Percentiles rank a stretch among this genome's conserved stretches.
Conservation (phyloP, 1,140 invertebrate genomes). For the Cataglyphis hispanica region DNA sequence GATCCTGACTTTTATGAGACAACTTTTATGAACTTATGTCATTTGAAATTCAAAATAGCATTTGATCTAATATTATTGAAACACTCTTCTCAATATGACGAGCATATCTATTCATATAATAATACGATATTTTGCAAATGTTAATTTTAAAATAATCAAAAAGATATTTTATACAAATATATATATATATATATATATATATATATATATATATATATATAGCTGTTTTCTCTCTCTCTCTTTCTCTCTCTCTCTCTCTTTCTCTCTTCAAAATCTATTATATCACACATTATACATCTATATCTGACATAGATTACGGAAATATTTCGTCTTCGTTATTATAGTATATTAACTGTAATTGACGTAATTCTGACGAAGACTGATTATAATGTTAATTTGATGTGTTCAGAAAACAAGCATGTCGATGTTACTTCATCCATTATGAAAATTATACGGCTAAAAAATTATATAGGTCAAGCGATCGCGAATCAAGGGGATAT, state of each 20-base stretch:
- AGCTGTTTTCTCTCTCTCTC: no score
- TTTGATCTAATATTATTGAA: constrained; percentile 11
- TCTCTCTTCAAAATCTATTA: not conserved
- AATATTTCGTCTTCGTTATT: constrained; percentile 43
- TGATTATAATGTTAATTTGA: constrained; percentile 55
- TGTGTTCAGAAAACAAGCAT: constrained; percentile 50
- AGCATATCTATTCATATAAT: not conserved
- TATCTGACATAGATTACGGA: not conserved
- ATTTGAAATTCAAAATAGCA: constrained; percentile 24
- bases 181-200: no score
- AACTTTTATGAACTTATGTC: constrained; percentile 24
- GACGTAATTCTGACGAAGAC: constrained; percentile 52
- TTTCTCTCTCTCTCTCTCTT: no score
- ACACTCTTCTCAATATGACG: not conserved
- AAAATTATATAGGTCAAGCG: constrained; percentile 64
- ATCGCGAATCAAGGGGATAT: constrained; percentile 63
- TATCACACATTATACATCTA: not conserved
- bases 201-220: no score
- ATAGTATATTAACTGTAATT: constrained; percentile 49
- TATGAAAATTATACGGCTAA: constrained; percentile 63
- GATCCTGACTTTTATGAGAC: constrained; percentile 15
- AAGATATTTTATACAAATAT: no score
- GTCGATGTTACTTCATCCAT: constrained; percentile 56
- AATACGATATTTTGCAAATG: not conserved
- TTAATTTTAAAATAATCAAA: no score